Evolutionary conservation across 2,888 invertebrate genomes (phyloP), one percentile per base, ranked within the genome.

Genomic region (Rotaria macrura): DNA sequence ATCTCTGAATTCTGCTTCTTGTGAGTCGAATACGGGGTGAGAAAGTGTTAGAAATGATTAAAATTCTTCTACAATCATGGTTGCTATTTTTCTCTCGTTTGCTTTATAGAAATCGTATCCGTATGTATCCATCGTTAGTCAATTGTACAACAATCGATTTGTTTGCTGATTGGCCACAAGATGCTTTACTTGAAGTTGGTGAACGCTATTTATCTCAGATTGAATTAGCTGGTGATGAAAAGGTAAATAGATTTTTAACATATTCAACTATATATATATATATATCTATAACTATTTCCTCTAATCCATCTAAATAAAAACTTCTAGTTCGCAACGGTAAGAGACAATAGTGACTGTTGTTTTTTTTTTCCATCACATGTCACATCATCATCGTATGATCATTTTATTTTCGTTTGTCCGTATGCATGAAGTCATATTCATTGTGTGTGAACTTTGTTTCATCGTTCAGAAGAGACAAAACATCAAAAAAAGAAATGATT

Each of bases 91-190:
- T 72, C 72, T 23, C 3, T n/a, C 34, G 12, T 83, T 14, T n/a
- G 14, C 17, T 74, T 17, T 49, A 25, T 88, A 94, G 95, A 89
- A 94, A 94, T 89, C 93, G 95, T 86, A 93, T 96, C 88, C 93
- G 95, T 20, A 95, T 95, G 90, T 96, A 95, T 91, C 96, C 96
- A 1, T 94, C 95, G 0, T 91, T 96, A 86, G 94, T 96, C 79
- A 95, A 95, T 91, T 94, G 94, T 87, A 95, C 95, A 0, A 95
- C 95, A 0, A 95, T 95, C 40, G 95, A 96, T 91, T 96, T 95
- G 95, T 95, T 95, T 91, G 93, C 93, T 89, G 94, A 94, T 89
- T 96, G 96, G 96, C 95, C 96, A 0, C 93, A 93, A 87, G 94
- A 95, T 89, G 95, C 96, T 55, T 92, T 96, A 85, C 92, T 96